Base-by-base conservation (phyloP, 2,113 vertebrate genomes). In the Silurus glanis region DNA sequence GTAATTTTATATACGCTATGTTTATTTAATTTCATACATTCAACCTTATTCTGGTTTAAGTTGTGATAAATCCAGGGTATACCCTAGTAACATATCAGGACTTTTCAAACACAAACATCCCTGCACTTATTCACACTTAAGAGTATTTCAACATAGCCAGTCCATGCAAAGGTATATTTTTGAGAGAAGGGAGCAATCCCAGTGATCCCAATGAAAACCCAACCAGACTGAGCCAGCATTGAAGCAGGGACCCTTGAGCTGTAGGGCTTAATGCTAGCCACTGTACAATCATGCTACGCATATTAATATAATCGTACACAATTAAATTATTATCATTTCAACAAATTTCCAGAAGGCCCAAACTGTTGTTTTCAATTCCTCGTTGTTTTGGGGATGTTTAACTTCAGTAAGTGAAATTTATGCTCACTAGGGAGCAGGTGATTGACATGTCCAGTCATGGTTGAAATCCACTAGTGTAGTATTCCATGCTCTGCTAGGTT, bases 391-490 rank as follows among this genome's bases (percentile, higher is more conserved):
- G 6, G 16, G 12, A 19, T 47, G 19, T 62, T 55, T 76, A 56
- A 78, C 23, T 56, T 64, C 19, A 21, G 25, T 59, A 49, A 64
- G 45, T 64, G 19, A 62, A 82, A 62, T 64, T 49, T 59, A 51
- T n/a, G 21, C 59, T 53, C 37, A 51, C 51, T 6, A 21, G 55
- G 9, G 56, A 80, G 14, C 80, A 53, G 47, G 47, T 82, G 80
- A 82, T 82, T 66, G 80, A 82, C 62, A 25, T 67, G 62, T 13
- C 62, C 80, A 53, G 47, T 82, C 61, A 66, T 67, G 47, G 61
- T 55, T 66, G 80, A 66, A 82, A 67, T 67, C 49, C 61, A 82
- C 61, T 51, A 17, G 61, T 28, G 47, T 51, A 66, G 80, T 67
- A 14, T 82, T 82, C 23, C 7, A 82, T 67, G 80, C 80, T 82